These are phyloP conservation scores for Tonatia bakeri DNA, from an alignment of 2,113 vertebrate species.

Conservation along the genomic window DNA sequence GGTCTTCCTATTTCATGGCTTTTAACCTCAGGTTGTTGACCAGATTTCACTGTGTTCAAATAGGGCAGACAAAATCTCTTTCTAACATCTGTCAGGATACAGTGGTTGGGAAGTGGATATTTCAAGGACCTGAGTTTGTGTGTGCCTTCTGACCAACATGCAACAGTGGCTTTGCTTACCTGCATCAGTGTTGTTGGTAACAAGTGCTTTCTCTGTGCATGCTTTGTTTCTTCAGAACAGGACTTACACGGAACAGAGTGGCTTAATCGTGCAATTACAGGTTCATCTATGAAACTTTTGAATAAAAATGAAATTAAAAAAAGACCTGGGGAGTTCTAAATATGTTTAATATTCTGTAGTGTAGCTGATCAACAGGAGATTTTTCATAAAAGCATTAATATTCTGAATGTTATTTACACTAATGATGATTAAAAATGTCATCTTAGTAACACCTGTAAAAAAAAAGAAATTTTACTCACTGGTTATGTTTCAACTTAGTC, in stretches of 20 bases:
- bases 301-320: slow-evolving; percentile 39
- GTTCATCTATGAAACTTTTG: slow-evolving; percentile 45
- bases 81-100: neutral
- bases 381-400: slow-evolving; percentile 6
- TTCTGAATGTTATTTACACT: slow-evolving; percentile 19
- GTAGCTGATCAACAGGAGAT: neutral
- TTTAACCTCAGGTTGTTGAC: neutral
- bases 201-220: neutral
- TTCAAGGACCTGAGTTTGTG: neutral
- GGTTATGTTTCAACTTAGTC: slow-evolving; percentile 16
- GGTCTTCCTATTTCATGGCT: neutral
- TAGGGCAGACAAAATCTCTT: neutral
- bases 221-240: neutral
- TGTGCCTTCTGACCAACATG: neutral
- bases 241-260: neutral
- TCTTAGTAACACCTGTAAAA: neutral
- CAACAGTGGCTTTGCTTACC: neutral
- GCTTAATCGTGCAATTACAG: slow-evolving; percentile 11
- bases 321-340: neutral
- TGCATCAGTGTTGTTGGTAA: neutral
- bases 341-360: neutral
- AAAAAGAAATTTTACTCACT: neutral
- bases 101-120: neutral
- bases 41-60: neutral
- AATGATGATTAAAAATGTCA: neutral